Base-by-base conservation (phyloP, 2,888 invertebrate genomes). In the Eristalinus aeneus region DNA sequence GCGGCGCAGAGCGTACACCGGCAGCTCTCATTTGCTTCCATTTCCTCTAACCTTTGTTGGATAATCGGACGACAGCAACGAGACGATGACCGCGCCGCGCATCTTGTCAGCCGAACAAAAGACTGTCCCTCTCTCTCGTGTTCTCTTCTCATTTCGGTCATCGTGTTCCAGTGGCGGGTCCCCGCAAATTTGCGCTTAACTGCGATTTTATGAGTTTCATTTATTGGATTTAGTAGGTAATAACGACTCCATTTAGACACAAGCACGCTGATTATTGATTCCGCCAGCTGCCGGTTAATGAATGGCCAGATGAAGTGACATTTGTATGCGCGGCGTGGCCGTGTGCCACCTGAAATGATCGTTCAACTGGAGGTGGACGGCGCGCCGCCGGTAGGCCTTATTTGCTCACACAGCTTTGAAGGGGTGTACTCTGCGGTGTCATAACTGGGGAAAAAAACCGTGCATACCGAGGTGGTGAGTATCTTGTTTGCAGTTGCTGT, bases 1-100 rank as follows among this genome's bases (percentile, higher is more conserved):
- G 53, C 31, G 32, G 5, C 0, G 46, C 36, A 34, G 22, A 53
- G 5, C 0, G 46, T 2, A n/a, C 36, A 36, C 69, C 36, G 22
- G 22, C 36, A 34, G 27, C 12, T 27, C 6, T 56, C 20, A 10
- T 58, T 53, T 64, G 73, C 20, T 68, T 63, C 31, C 39, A 73
- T 56, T 80, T 80, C 74, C 79, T 80, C 63, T 68, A 63, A 80
- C 79, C 79, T 74, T 73, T 68, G 63, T 80, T 80, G 46, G 39
- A 27, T 68, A 80, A 80, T 63, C 74, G 73, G 79, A 74, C 79
- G 68, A 46, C 22, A 23, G 32, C 65, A 32, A 46, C 69, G 36
- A 69, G 32, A 34, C 32, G 22, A 58, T n/a, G 46, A 64, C 39
- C 46, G 46, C 16, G 27, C 27, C 27, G 27, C 46, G 46, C 46